phyloP scores from a whole-genome alignment of 2,888 invertebrate species.

The Timandra comae region DNA sequence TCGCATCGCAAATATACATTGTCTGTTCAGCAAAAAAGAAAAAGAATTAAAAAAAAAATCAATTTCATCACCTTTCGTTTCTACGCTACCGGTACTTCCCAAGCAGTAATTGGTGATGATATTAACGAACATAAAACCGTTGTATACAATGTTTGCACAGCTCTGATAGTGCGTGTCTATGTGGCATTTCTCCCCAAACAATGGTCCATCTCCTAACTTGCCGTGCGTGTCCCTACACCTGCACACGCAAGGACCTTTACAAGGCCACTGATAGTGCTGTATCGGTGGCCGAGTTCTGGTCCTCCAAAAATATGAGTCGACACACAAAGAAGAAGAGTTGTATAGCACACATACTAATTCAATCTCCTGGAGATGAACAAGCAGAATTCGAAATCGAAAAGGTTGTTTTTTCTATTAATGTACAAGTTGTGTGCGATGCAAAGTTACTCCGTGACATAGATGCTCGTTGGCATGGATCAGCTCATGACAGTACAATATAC shows the following conservation, averaged over 20 bases:
- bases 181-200: too few relatives aligned
- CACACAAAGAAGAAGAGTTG: too few relatives aligned
- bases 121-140: constrained; percentile 11
- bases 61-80: too few relatives aligned
- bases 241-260: too few relatives aligned
- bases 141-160: constrained; percentile 14
- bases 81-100: constrained; percentile 9
- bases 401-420: constrained; percentile 14
- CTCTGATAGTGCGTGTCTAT: too few relatives aligned
- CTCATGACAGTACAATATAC: constrained; percentile 9
- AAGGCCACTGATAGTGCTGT: too few relatives aligned
- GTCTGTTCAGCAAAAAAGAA: too few relatives aligned
- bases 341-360: constrained; percentile 12
- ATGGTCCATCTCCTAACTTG: too few relatives aligned
- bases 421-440: constrained; percentile 4
- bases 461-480: constrained; percentile 10
- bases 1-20: not conserved
- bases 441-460: constrained; percentile 1
- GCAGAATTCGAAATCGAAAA: constrained; percentile 9
- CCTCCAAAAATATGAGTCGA: too few relatives aligned
- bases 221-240: too few relatives aligned
- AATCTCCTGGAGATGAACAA: constrained; percentile 4
- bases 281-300: too few relatives aligned
- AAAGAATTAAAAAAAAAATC: too few relatives aligned
- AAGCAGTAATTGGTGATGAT: constrained; percentile 8